Evolutionary conservation across 1,140 invertebrate genomes (phyloP), one percentile per base, ranked within the genome.

Genomic region (Euura lappo): DNA sequence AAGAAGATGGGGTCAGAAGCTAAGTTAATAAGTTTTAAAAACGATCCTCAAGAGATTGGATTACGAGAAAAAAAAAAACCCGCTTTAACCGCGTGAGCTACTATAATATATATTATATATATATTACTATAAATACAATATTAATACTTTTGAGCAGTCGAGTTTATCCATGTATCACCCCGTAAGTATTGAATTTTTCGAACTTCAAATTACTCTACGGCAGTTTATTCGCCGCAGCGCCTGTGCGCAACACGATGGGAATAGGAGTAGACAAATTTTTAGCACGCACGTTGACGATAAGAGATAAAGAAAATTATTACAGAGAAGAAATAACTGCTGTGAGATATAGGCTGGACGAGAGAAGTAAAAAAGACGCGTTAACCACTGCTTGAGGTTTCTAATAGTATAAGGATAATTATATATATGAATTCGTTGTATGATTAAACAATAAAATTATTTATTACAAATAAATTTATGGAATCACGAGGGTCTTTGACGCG

Each of bases 381-480:
- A 83, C 84, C 81, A 79, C 79, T 82, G 83, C 84, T 85, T 87
- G 79, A 84, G 76, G 73, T 84, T 82, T 84, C 81, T 83, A 85
- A 86, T 78, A 78, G 81, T 84, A 78, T 81, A 83, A 79, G 79
- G 80, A 82, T 80, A 76, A 84, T 82, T 81, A 84, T 83, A 75
- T 60, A 60, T 60, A 60, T 60, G 71, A 74, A 84, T 83, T 79
- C 80, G 80, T 83, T 84, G 81, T 85, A 86, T 84, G 83, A 86
- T 86, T 84, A 44, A 70, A 85, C 78, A 84, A 84, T 84, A 86
- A 86, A 85, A 86, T 85, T 87, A 87, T 87, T 86, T 86, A 87
- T 86, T 86, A 85, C 74, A 74, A 73, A 71, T 67, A 69, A 76
- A 75, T 10, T 8, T 3, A 60, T 60, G 13, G 13, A 60, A 2